Evolutionary conservation across 2,797 vertebrate species (phyloP), one percentile per base, ranked within the genome.

Genomic region (Scomberomorus guttatus): DNA sequence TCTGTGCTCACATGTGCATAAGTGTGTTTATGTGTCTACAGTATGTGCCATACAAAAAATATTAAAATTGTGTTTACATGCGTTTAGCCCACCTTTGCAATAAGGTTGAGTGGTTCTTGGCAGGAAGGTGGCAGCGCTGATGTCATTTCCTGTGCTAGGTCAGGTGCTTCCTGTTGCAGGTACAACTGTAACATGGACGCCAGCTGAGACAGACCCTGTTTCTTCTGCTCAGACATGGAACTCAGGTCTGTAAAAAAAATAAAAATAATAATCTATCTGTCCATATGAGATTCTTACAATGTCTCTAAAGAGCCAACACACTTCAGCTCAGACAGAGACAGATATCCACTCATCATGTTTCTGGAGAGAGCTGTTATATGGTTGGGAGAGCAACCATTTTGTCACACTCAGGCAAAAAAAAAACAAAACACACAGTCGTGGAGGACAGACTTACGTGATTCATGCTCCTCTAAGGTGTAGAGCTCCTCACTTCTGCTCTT

Each of bases 151-250:
- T 80, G 77, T 76, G 86, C 85, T 91, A 95, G 18, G 22, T 83
- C 80, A 70, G 90, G 91, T 55, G 93, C 92, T 91, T 98, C 97
- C 29, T 90, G 92, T 81, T 94, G 95, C 75, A 98, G 84, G 91
- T 97, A 99, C 69, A 97, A 77, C 57, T 96, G 93, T 81, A 99
- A 95, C 0, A 96, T 96, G 79, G 93, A 81, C 0, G 92, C 94
- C 63, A 99, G 95, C 22, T 97, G 95, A 91, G 91, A 90, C 69
- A 99, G 93, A 83, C 97, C 97, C 8, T 96, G 94, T 89, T 92
- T 97, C 95, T 97, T 97, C 86, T 98, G 94, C 93, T 97, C 97
- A 75, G 95, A 95, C 90, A 98, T 93, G 22, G 89, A 94, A 81
- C 87, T 91, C 79, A 93, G 85, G 90, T 95, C 95, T 95, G 84